Conservation (phyloP, 37 sponge, comb jelly and placozoan species). For the Tethya wilhelma region DNA sequence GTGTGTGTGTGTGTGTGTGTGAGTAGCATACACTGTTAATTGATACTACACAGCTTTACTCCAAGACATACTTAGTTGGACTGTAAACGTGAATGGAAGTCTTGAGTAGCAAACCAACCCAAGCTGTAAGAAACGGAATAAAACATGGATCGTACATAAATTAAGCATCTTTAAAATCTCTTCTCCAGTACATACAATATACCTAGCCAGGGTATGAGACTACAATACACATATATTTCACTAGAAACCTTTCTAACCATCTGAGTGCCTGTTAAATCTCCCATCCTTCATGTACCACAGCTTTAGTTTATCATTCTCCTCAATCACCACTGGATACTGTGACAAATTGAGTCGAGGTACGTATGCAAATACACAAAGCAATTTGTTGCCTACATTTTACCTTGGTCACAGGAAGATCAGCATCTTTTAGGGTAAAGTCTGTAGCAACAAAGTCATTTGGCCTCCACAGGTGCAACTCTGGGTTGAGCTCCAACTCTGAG, state of each 20-base stretch:
- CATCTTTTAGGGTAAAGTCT: conserved; percentile 41
- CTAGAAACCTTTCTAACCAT: background rate
- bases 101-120: conserved; percentile 22
- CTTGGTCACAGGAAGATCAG: conserved; percentile 4
- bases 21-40: too few species aligned
- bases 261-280: conserved; percentile 7
- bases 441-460: conserved; percentile 64
- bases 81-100: conserved; percentile 8
- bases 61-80: conserved; percentile 28
- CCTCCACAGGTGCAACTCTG: conserved; percentile 38
- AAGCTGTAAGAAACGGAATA: conserved; percentile 2
- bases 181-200: too few species aligned
- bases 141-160: background rate
- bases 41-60: too few species aligned
- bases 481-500: conserved; percentile 12
- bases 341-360: too few species aligned
- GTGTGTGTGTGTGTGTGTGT: too few species aligned
- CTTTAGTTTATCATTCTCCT: conserved; percentile 34
- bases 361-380: too few species aligned
- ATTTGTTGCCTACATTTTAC: background rate
- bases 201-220: too few species aligned
- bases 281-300: conserved; percentile 57
- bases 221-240: background rate
- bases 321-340: conserved; percentile 37
- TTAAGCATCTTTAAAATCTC: background rate